Evolutionary conservation across 2,113 vertebrate species (phyloP).

Genomic region (Catharus fuscescens): DNA sequence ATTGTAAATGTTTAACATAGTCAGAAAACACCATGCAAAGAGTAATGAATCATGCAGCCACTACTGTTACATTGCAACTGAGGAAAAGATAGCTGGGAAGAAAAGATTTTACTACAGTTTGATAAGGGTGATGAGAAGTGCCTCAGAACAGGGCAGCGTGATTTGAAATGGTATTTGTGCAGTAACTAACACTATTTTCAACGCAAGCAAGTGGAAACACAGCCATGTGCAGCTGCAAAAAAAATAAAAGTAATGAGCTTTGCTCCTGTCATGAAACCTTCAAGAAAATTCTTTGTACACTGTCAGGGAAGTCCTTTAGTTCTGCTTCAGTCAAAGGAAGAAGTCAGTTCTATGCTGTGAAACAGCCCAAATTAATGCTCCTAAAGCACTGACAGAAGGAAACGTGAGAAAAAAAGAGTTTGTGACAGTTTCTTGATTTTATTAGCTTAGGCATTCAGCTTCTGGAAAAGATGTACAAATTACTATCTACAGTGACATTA

Average conservation of each 20-base stretch:
- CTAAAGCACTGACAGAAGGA: background rate
- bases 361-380: background rate
- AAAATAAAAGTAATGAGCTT: background rate
- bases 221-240: background rate
- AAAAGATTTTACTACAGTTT: background rate
- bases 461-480: constrained; percentile 27
- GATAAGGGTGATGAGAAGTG: background rate
- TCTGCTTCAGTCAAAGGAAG: background rate
- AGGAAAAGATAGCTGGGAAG: background rate
- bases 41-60: background rate
- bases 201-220: background rate
- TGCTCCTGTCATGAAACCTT: background rate
- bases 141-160: background rate
- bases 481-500: constrained; percentile 4
- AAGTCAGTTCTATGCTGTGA: background rate
- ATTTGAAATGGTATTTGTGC: background rate
- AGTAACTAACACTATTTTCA: background rate
- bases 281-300: background rate
- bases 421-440: background rate
- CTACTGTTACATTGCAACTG: background rate
- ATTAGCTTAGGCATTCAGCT: background rate
- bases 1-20: background rate
- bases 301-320: background rate
- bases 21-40: background rate
- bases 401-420: background rate